Evolutionary conservation across 1,140 invertebrate species (phyloP), one percentile per base, ranked within the genome.

Genomic region (Sarcophaga bullata): DNA sequence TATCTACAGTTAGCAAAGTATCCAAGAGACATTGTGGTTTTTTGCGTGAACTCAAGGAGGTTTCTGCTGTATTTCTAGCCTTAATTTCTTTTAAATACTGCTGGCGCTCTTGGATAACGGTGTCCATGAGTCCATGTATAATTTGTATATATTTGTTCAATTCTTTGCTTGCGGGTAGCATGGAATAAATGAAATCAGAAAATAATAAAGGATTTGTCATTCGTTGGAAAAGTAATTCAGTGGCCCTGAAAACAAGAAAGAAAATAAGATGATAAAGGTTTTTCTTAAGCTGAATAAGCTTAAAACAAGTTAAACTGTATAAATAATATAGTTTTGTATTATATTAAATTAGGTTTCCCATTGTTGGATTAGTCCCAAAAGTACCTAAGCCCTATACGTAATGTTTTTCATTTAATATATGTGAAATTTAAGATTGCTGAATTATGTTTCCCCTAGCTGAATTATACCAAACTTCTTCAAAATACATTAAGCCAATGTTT

Each of bases 141-240:
- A 87, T 81, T 11, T 84, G 75, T 0, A 89, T 80, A 15, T 88
- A 82, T 13, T 68, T 48, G 15, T 62, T 8, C 7, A 89, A 80
- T 17, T 87, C 25, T 0, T 85, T 84, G 84, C 84, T 87, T n/a
- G 85, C 73, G 8, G 48, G 52, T 6, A 86, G 88, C 19, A 84
- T 84, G 6, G 82, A 81, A 5, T 87, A 89, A 54, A 89, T 48
- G 73, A 84, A 87, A 52, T 89, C 87, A 0, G 83, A 81, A 9
- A 82, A 80, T n/a, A 89, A 80, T 9, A 88, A 58, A 13, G 88
- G 88, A 85, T 89, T 89, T 15, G 86, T 84, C 88, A 89, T 89
- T n/a, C 88, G 86, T 83, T 88, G 85, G 47, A 89, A 89, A 2
- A 89, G 81, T 3, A 89, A 52, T 73, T 84, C 80, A 9, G 85